Percentiles rank a stretch among this genome's conserved stretches.
Evolutionary conservation across 2,113 vertebrate species (phyloP).

Genomic region (Ursus arctos): DNA sequence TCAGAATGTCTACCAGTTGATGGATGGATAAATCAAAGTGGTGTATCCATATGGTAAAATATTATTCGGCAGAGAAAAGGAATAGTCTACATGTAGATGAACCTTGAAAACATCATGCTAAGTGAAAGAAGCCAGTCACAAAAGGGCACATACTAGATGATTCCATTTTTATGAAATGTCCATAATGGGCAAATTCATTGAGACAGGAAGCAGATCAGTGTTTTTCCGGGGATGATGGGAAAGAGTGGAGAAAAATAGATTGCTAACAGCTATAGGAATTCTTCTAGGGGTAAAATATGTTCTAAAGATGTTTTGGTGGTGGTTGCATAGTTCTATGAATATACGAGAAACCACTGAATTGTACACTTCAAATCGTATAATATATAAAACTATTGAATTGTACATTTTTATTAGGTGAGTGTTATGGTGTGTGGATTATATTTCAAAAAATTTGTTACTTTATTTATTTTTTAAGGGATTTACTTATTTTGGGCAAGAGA

Average conservation of each 20-base stretch:
- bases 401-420: not conserved
- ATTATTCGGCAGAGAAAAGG: not conserved
- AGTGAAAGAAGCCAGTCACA: not conserved
- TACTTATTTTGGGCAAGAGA: not conserved
- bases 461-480: not conserved
- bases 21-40: not conserved
- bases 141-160: not conserved
- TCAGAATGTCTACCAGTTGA: not conserved
- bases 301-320: not conserved
- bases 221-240: not conserved
- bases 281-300: not conserved
- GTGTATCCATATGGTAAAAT: no score
- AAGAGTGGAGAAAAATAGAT: not conserved
- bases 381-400: not conserved
- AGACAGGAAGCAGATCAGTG: not conserved
- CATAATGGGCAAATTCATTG: not conserved
- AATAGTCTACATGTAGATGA: no score
- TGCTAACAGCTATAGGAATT: rapidly evolving
- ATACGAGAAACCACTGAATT: not conserved
- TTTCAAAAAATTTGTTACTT: not conserved
- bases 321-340: not conserved
- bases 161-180: not conserved
- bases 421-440: not conserved
- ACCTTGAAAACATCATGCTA: not conserved
- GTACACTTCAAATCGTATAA: not conserved